phyloP scores from a whole-genome alignment of 2,113 vertebrate species.

The Zosterops japonicus region DNA sequence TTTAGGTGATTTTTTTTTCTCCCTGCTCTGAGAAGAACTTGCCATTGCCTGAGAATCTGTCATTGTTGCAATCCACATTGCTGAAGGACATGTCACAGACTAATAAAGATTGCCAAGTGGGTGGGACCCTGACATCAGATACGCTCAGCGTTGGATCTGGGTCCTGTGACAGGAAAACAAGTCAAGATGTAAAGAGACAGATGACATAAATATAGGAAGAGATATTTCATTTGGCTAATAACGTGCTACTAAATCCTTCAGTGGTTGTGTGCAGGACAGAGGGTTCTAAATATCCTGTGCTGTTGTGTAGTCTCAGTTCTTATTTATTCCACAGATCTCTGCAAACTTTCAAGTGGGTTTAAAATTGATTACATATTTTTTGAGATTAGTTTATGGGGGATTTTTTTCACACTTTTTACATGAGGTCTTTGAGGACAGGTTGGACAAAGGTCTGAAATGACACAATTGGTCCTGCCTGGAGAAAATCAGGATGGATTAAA shows the following conservation, averaged over 20 bases:
- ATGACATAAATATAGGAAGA: not conserved
- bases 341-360: not conserved
- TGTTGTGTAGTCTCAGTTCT: not conserved
- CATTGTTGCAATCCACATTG: not conserved
- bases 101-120: not conserved
- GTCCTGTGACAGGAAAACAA: not conserved
- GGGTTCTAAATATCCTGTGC: not conserved
- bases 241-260: not conserved
- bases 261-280: not conserved
- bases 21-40: not conserved
- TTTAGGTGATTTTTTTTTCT: not conserved
- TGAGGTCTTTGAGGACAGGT: not conserved
- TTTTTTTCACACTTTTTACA: not conserved
- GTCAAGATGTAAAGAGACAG: not conserved
- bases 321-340: not conserved
- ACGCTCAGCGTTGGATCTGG: not conserved
- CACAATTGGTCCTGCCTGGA: not conserved
- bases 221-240: not conserved
- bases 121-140: not conserved
- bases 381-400: not conserved
- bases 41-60: not conserved
- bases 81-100: not conserved
- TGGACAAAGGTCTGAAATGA: not conserved
- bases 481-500: not conserved
- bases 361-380: not conserved